phyloP scores from a whole-genome alignment of 1,140 invertebrate genomes.

The Conopomorpha cramerella region DNA sequence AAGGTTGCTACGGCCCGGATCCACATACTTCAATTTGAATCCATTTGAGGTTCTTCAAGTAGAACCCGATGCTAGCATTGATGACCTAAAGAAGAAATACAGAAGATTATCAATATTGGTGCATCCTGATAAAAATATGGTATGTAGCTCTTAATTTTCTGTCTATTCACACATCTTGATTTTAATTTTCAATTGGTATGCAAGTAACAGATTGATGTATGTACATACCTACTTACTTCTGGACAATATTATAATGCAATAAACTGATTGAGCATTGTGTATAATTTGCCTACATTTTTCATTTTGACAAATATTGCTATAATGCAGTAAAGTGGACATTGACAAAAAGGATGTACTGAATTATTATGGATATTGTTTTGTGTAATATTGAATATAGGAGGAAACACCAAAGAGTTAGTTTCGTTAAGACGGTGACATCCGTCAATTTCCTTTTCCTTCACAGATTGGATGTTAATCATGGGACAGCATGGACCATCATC shows the following conservation, averaged over 20 bases:
- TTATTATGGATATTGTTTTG: too few relatives aligned
- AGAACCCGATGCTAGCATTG: slow-evolving; percentile 84
- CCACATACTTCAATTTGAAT: slow-evolving; percentile 96
- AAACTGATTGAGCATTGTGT: too few relatives aligned
- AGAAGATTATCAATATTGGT: slow-evolving; percentile 94
- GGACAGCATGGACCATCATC: slow-evolving; percentile 14
- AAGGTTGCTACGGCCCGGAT: slow-evolving; percentile 86
- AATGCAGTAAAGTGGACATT: too few relatives aligned
- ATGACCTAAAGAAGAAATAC: slow-evolving; percentile 97
- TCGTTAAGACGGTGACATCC: slow-evolving; percentile 45
- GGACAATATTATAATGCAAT: too few relatives aligned
- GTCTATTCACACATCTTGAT: not conserved
- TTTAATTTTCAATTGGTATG: slow-evolving; percentile 1
- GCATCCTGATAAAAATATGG: slow-evolving; percentile 95
- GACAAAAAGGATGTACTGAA: too few relatives aligned
- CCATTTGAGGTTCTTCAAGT: slow-evolving; percentile 95
- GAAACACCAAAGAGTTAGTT: too few relatives aligned
- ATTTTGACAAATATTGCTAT: too few relatives aligned
- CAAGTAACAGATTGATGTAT: not conserved
- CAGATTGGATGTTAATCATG: slow-evolving; percentile 33
- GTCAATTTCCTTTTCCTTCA: slow-evolving; percentile 59
- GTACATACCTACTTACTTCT: too few relatives aligned
- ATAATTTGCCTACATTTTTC: too few relatives aligned
- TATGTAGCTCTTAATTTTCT: too few relatives aligned
- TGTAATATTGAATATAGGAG: too few relatives aligned